These are phyloP conservation scores for Chymomyza procnemis DNA, from an alignment of 2,888 invertebrate species.

Conservation along the genomic window DNA sequence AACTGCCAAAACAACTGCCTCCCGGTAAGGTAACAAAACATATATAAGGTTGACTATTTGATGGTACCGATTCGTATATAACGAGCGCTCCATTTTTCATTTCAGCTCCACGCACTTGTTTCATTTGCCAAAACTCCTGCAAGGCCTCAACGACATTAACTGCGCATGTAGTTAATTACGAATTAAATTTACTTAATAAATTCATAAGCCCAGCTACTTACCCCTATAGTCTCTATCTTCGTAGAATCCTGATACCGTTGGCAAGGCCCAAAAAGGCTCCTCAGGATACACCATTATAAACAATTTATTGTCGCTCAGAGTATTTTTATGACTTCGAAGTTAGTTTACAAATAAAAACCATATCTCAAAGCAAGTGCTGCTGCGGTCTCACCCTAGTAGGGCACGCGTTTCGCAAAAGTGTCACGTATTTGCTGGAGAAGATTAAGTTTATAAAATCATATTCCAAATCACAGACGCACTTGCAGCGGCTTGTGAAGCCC, in stretches of 20 bases:
- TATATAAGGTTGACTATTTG: constrained; percentile 93
- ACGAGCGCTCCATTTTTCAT: constrained; percentile 93
- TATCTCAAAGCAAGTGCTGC: background rate
- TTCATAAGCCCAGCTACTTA: constrained; percentile 44
- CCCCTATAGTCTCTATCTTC: constrained; percentile 78
- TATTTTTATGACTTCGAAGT: background rate
- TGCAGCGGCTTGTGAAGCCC: no score
- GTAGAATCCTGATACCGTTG: constrained; percentile 77
- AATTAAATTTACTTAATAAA: no score
- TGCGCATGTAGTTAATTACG: constrained; percentile 68
- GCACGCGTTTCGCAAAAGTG: background rate
- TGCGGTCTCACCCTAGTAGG: background rate
- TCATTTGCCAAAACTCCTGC: constrained; percentile 99
- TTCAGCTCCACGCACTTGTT: constrained; percentile 91
- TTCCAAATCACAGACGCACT: no score
- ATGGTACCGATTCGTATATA: constrained; percentile 96
- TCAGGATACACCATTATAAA: constrained; percentile 78
- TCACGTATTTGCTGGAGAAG: background rate
- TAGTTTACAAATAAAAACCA: background rate
- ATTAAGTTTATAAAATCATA: background rate
- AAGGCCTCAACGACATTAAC: constrained; percentile 97
- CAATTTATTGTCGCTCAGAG: background rate
- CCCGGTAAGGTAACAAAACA: constrained; percentile 97
- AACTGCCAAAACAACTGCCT: constrained; percentile 96
- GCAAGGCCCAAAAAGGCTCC: constrained; percentile 78